Evolutionary conservation across 2,113 vertebrate species (phyloP), one percentile per base, ranked within the genome.

Genomic region (Nesogale talazaci): DNA sequence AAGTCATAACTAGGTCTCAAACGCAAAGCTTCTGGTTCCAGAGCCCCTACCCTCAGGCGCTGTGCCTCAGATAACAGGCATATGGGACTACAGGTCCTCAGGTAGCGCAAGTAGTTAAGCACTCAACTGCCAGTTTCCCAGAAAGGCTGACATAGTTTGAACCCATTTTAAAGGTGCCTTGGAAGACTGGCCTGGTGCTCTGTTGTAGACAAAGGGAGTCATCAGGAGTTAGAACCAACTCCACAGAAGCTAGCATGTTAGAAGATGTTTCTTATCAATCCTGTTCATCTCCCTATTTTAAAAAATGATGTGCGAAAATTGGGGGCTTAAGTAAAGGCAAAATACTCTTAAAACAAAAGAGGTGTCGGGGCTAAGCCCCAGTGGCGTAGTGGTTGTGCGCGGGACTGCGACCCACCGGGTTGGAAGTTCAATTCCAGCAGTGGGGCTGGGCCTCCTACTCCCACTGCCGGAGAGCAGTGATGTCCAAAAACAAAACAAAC

Each of bases 221-320:
- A 12, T 27, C 67, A 16, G n/a, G 17, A 72, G 34, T 72, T 11
- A 4, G 6, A 72, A 72, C 19, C 70, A 72, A 9, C 34, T 72
- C 34, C 70, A 19, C 34, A 27, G 69, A n/a, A 34, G 22, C 19
- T 36, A 72, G 25, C 69, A 17, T 67, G 0, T 80, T 75, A 89
- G 19, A 57, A 65, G 42, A 11, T 74, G 34, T 80, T 42, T 57
- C 29, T 81, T 77, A 40, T 11, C 90, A 92, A 57, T 29, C 22
- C 84, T 46, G 9, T 75, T 85, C 23, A 52, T 38, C 36, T 52
- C 89, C 57, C 81, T 57, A 80, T 90, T 31, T 0, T 31, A 84
- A 72, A 61, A 77, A 74, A 69, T 46, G 38, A 74, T 90, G 52
- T 75, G 46, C 46, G 34, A 79, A 91, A 93, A 40, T 34, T 88